Base-by-base conservation (phyloP, 2,797 vertebrate species). In the Helostoma temminkii region DNA sequence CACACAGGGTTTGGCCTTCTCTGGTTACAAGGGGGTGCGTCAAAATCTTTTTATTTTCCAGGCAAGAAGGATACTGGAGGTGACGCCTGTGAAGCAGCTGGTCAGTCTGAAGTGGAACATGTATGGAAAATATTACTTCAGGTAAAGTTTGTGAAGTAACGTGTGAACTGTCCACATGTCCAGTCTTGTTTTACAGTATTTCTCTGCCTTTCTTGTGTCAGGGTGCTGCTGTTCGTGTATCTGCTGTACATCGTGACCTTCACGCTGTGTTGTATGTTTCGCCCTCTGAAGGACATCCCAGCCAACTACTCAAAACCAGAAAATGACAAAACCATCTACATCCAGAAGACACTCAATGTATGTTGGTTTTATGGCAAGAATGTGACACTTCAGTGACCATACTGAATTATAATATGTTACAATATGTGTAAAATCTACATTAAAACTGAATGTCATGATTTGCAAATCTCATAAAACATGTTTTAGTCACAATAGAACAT, bases 31-130 rank as follows among this genome's bases (percentile, higher is more conserved):
- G n/a, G n/a, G n/a, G n/a, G n/a, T n/a, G n/a, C n/a, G n/a, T n/a
- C n/a, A n/a, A n/a, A n/a, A n/a, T n/a, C n/a, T n/a, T n/a, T n/a
- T 74, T 68, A 79, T 56, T 68, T 6, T 72, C 1, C 82, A 97
- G 96, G 95, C 95, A 1, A 93, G 95, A 32, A 89, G 86, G 42
- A 94, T 97, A 55, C 89, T 98, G 21, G 94, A 96, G 22, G 85
- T 95, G 84, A 96, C 97, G 0, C 97, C 98, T 5, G 95, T 99
- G 63, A 97, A 95, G 75, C 95, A 98, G 85, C 92, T 99, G 75
- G 95, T 99, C 66, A 96, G 89, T 86, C 90, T 97, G 48, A 99
- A 99, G 89, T 99, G 97, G 97, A 97, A 95, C 83, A 91, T 94
- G 42, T 98, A 97, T 18, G 97, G 96, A 3, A 95, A 94, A 56